Evolutionary conservation across 2,888 invertebrate species (phyloP), one percentile per base, ranked within the genome.

Genomic region (Muschampia plurimacula): DNA sequence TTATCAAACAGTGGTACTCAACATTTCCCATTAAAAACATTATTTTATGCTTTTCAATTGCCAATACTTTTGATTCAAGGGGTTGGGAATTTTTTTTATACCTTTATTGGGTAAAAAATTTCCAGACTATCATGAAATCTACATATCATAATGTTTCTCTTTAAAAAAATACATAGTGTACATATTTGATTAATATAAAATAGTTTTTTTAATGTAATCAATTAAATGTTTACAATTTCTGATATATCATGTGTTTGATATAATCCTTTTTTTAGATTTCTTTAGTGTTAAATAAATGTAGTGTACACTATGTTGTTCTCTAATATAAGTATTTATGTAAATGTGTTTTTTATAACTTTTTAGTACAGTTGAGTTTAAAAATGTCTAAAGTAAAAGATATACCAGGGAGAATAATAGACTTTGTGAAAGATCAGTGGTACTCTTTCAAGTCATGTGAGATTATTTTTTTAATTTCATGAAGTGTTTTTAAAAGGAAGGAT

Each of bases 361-460:
- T 1, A 22, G 13, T 15, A 9, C 28, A 59, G 4, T 10, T 59
- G 10, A 32, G 22, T 4, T 12, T 28, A 12, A 85, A 81, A 75
- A 93, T 92, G 92, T 83, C 89, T 12, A 90, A 88, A 82, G 59
- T 84, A 65, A 78, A 85, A 67, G 78, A 77, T 72, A 72, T 84
- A 46, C 76, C 80, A 55, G 85, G 87, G 32, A 84, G 77, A 80
- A 78, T 90, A 73, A 84, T 82, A 72, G 84, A 88, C 73, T 76
- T 80, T 2, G 74, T 91, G 2, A 86, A 85, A 75, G 84, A 89
- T 76, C 85, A 88, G 73, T 93, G 92, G 92, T 89, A 86, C 70
- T 85, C 74, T 68, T 78, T 93, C 46, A 92, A 91, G 78, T 86
- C 88, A 83, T 93, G 93, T 93, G 75, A 93, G 93, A 92, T 69